Base-by-base conservation (phyloP, 2,888 invertebrate genomes). In the Cheilosia grossa region DNA sequence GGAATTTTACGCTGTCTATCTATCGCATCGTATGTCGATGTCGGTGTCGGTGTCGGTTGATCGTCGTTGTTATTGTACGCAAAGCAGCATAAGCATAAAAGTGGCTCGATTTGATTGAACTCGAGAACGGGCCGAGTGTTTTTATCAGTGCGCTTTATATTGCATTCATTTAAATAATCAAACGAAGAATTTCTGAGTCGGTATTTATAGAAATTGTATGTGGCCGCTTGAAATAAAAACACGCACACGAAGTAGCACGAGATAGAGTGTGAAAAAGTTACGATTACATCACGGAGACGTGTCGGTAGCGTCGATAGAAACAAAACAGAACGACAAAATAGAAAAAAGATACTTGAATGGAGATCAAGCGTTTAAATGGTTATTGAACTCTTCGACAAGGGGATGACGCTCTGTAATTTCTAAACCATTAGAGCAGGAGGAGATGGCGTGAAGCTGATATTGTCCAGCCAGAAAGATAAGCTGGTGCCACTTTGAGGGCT, bases 271-370 rank as follows among this genome's bases (percentile, higher is more conserved):
- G 79, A 63, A 63, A 67, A 74, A 79, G 73, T 79, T 73, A 63
- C 74, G 82, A 79, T 83, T 83, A 83, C 82, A 83, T 83, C 82
- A 83, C 82, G 64, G 40, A 54, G 82, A 63, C 79, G 67, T 56
- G 21, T 21, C 21, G 21, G 49, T 40, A 13, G n/a, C 61, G 54
- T 67, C 10, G 42, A 64, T 44, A 21, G 19, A 70, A 56, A 47
- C 47, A 64, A 42, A 30, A 30, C 19, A 44, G 67, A 37, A 37
- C 37, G 37, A 37, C 37, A 37, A 37, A 13, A 37, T 10, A 4
- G 13, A 37, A 37, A 19, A 58, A 53, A 30, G n/a, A 59, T 64
- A 59, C 70, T 56, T 56, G 80, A 59, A 63, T 74, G 69, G 69
- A 74, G 79, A 80, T 83, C 58, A 73, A 70, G 58, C 64, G 37